Evolutionary conservation across 2,113 vertebrate species (phyloP), one percentile per base, ranked within the genome.

Genomic region (Mugil cephalus): DNA sequence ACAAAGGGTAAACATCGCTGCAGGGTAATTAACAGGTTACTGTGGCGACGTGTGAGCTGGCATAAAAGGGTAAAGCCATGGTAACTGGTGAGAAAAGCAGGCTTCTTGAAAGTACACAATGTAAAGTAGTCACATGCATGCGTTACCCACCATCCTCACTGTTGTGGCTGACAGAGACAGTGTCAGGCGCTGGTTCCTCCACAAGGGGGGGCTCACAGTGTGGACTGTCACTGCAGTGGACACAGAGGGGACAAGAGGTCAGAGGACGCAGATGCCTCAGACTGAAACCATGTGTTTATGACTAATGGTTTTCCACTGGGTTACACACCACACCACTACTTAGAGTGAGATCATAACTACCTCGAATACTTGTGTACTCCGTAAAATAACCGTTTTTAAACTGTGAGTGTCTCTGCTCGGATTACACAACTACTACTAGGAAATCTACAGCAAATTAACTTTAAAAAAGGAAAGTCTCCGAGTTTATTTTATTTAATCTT

Each of bases 181-280:
- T 89, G 6, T 99, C 96, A 74, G 95, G 96, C 15, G 93, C 93
- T 0, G 95, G 94, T 72, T 97, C 97, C 61, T 98, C 97, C 50
- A 95, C 82, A 0, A 96, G 95, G 69, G 95, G 95, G 74, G 96
- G 95, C 89, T 99, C 98, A 66, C 95, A 96, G 0, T 99, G 97
- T 43, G 96, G 95, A 66, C 95, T 97, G 86, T 99, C 97, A 74
- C 98, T 99, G 64, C 14, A 78, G 89, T n/a, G 85, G 47, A 92
- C 35, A 82, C 42, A 82, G 38, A 85, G 71, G 61, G 61, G 10
- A 77, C 61, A 72, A 15, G 60, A 51, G 45, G 64, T 73, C 50
- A 80, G 40, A 68, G 14, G 39, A 80, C 39, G 1, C 24, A n/a
- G 3, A 65, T 50, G 34, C 38, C 15, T 70, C 50, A 54, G 19